Percentiles rank a stretch among this genome's conserved stretches.
phyloP scores from a whole-genome alignment of 2,113 vertebrate genomes.

The Rhinolophus sinicus region DNA sequence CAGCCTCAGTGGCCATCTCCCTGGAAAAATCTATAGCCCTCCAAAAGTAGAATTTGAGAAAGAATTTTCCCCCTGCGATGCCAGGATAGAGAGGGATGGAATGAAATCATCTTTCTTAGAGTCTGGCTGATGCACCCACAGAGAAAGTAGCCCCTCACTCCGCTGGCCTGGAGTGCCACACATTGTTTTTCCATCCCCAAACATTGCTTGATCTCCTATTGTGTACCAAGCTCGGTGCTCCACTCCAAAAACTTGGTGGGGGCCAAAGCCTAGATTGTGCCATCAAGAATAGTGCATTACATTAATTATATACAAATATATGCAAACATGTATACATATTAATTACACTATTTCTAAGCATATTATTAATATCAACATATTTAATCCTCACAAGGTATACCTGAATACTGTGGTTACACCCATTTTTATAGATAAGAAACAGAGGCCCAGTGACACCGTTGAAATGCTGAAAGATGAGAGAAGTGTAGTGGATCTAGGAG shows the following conservation, averaged over 20 bases:
- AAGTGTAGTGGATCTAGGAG: background rate
- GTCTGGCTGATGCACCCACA: background rate
- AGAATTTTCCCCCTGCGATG: background rate
- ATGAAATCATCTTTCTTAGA: background rate
- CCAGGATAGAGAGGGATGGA: background rate
- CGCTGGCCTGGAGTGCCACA: background rate
- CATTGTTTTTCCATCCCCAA: background rate
- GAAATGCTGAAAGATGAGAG: background rate
- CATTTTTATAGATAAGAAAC: background rate
- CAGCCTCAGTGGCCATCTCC: background rate
- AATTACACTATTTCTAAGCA: background rate
- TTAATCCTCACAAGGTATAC: background rate
- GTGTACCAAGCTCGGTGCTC: background rate
- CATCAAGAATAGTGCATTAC: background rate
- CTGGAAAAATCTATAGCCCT: background rate
- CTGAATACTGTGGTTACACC: background rate
- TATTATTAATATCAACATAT: background rate
- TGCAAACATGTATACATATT: background rate
- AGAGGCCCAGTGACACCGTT: background rate
- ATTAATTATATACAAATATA: background rate
- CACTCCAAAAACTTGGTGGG: background rate
- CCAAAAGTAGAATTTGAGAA: background rate
- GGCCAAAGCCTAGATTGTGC: background rate
- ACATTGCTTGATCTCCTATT: background rate
- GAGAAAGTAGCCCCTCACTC: background rate